Conservation (phyloP, 2,113 vertebrate genomes). For the Polyodon spathula region DNA sequence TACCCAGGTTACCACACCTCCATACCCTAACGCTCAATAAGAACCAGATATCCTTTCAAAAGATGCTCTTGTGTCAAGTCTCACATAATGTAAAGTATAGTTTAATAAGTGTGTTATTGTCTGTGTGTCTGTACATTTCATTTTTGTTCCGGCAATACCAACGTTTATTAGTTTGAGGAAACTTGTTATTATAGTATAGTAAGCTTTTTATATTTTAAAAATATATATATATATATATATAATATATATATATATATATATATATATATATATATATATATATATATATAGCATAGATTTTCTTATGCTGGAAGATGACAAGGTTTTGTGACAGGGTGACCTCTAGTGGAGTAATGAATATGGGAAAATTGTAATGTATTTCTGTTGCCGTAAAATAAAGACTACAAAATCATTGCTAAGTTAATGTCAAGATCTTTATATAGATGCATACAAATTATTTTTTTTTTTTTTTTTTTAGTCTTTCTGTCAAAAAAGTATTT, state of each 20-base stretch:
- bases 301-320: constrained; percentile 20
- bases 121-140: neutral
- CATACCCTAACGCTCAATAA: constrained; percentile 95
- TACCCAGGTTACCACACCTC: constrained; percentile 83
- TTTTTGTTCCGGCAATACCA: neutral
- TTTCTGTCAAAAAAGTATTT: too few relatives aligned
- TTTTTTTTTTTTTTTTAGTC: too few relatives aligned
- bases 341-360: constrained; percentile 74
- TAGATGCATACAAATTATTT: too few relatives aligned
- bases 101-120: neutral
- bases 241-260: too few relatives aligned
- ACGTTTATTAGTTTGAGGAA: neutral
- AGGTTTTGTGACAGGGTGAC: constrained; percentile 81
- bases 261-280: neutral
- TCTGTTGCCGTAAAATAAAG: neutral
- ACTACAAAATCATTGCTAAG: too few relatives aligned
- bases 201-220: too few relatives aligned
- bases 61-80: neutral
- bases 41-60: constrained; percentile 93
- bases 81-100: neutral
- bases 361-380: constrained; percentile 8
- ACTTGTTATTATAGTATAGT: neutral
- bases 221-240: too few relatives aligned
- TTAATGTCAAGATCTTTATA: too few relatives aligned
- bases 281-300: too few relatives aligned